Percentiles rank a stretch among this genome's conserved stretches.
These are phyloP conservation scores for Teleiodes luculella DNA, from an alignment of 2,888 invertebrate genomes.

Conservation along the genomic window DNA sequence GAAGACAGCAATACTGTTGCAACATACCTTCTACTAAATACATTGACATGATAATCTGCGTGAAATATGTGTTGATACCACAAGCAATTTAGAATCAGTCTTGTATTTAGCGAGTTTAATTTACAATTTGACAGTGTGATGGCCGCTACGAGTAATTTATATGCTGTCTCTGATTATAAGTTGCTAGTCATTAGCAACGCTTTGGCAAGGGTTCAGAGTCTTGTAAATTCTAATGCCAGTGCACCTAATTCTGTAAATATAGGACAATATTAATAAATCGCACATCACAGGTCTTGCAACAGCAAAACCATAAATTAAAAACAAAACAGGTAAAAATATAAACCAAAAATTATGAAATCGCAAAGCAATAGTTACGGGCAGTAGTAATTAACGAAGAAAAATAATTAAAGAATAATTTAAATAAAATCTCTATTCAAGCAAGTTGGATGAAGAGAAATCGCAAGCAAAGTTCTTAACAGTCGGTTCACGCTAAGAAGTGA, in stretches of 20 bases:
- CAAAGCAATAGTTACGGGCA: neutral
- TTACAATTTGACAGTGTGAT: conserved; percentile 19
- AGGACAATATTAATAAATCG: conserved; percentile 32
- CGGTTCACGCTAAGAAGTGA: too few relatives aligned
- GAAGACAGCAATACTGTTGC: neutral
- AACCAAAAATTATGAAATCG: neutral
- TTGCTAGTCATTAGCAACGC: conserved; percentile 29
- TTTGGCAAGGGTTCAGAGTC: conserved; percentile 45
- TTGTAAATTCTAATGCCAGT: conserved; percentile 29
- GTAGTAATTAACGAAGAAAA: too few relatives aligned
- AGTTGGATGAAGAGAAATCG: too few relatives aligned
- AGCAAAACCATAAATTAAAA: too few relatives aligned
- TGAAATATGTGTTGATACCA: conserved; percentile 16
- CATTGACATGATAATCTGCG: neutral
- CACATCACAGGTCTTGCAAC: neutral
- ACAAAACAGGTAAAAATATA: too few relatives aligned
- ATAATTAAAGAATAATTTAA: too few relatives aligned
- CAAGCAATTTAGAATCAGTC: too few relatives aligned
- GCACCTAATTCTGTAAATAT: conserved; percentile 36
- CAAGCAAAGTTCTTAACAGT: too few relatives aligned
- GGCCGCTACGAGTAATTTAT: conserved; percentile 24
- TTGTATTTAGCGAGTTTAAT: neutral
- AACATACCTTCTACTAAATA: neutral
- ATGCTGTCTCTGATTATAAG: conserved; percentile 23
- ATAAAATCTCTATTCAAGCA: too few relatives aligned